Base-by-base conservation (phyloP, 1,140 invertebrate species). In the Danaus plexippus region DNA sequence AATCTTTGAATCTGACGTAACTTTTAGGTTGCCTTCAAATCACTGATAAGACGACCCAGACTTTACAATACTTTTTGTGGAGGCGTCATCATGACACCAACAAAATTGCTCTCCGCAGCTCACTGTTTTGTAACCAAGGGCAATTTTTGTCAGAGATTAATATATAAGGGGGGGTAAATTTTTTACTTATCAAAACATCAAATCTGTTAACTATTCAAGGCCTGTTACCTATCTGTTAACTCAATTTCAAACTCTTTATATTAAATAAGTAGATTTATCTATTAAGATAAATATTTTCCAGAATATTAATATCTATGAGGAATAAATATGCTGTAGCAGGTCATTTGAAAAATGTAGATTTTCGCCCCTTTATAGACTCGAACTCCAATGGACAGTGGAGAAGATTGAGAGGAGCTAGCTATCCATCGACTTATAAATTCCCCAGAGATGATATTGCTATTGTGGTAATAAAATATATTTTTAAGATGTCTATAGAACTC, bases 41-140 rank as follows among this genome's bases (percentile, higher is more conserved):
- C 11, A 8, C 15, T 13, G 41, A 13, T 63, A 12, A n/a, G 6
- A 43, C 42, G 11, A 9, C 11, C 15, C 1, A 41, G 15, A 4
- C 47, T 43, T 32, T 79, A 64, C 43, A 10, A 5, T 10, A 75
- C 71, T 9, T 80, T 77, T 45, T 83, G 80, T 46, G 77, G 80
- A 6, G 80, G 75, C 0, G 54, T 49, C 0, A 73, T 83, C 22
- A 59, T 79, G 2, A 48, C 42, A 10, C 67, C 62, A 9, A 63
- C n/a, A 6, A 83, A 73, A 43, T 9, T 80, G 1, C 40, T 83
- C 0, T 69, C 77, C 1, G 80, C 80, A n/a, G 80, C 80, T 0
- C 80, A 83, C 22, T 83, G 80, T 22, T 83, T 83, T 11, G 59
- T 63, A 7, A 50, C 59, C 8, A 47, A 52, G 2, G 43, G 44